phyloP scores from a whole-genome alignment of 92 coral and sea anemone species.

The Actinernus sp. region DNA sequence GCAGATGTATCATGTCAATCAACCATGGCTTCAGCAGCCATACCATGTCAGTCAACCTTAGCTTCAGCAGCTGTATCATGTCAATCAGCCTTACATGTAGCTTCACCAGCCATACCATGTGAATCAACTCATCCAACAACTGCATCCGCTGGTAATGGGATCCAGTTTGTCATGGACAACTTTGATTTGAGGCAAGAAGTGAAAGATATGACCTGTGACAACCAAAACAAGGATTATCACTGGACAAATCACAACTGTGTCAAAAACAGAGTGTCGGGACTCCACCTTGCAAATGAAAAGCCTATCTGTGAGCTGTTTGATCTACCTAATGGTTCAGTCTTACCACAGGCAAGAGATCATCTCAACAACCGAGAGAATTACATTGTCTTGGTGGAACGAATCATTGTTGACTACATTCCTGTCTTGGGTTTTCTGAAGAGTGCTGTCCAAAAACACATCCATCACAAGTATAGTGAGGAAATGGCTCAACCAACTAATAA shows the following conservation, averaged over 20 bases:
- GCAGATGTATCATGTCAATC: no score
- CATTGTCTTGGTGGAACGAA: conserved; percentile 5
- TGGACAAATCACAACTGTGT: conserved; percentile 17
- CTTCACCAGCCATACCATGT: no score
- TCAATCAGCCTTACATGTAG: no score
- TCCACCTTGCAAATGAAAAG: conserved; percentile 1
- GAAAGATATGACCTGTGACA: not conserved
- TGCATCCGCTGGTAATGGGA: not conserved
- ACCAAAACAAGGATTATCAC: conserved; percentile 24
- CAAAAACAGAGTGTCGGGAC: conserved; percentile 2
- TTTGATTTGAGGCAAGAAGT: conserved; percentile 20
- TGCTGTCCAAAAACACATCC: conserved; percentile 1
- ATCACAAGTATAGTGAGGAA: conserved; percentile 7
- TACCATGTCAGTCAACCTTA: no score
- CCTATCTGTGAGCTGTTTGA: not conserved
- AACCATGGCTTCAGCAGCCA: no score
- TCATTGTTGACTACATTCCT: not conserved
- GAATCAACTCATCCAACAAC: no score
- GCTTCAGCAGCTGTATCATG: no score
- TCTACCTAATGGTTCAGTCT: not conserved
- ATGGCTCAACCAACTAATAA: not conserved
- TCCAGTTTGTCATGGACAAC: conserved; percentile 14
- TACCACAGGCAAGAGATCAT: conserved; percentile 6
- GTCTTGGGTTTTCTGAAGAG: not conserved
- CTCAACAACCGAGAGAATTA: not conserved